A percentile compares a stretch with the other conserved stretches of the same genome.
Conservation (phyloP, 2,113 vertebrate genomes). For the Neoarius graeffei region DNA sequence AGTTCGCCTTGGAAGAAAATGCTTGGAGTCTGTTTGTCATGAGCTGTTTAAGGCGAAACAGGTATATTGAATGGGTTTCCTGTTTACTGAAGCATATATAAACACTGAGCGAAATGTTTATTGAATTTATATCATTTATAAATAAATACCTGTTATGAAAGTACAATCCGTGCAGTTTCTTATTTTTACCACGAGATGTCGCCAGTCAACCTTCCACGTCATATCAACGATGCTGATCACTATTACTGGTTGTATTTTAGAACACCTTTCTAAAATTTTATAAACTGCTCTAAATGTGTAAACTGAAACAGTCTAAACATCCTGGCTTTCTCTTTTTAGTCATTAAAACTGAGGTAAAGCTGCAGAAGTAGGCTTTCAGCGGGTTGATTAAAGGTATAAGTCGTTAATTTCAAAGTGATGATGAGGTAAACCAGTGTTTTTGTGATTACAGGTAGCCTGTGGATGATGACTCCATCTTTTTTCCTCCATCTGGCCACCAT, state of each 20-base stretch:
- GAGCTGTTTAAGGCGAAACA: background rate
- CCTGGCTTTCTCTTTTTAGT: background rate
- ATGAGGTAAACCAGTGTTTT: background rate
- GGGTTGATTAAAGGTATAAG: background rate
- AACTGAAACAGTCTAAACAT: background rate
- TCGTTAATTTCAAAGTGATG: background rate
- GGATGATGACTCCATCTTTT: background rate
- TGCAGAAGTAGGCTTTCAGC: background rate
- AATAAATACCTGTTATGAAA: too few species aligned
- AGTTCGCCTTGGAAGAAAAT: background rate
- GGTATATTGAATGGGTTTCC: background rate
- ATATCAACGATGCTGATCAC: background rate
- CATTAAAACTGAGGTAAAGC: background rate
- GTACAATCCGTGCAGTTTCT: background rate
- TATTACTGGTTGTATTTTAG: too few species aligned
- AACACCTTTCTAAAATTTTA: too few species aligned
- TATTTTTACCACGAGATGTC: background rate
- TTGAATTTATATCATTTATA: too few species aligned
- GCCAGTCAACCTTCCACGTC: background rate
- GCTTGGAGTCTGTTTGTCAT: background rate
- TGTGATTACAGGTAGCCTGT: constrained; percentile 1
- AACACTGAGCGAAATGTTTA: background rate
- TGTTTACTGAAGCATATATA: background rate
- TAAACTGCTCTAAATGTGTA: background rate
- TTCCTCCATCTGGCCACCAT: constrained; percentile 35